Evolutionary conservation across 1,140 invertebrate genomes (phyloP).

Genomic region (Zaprionus gabonicus): DNA sequence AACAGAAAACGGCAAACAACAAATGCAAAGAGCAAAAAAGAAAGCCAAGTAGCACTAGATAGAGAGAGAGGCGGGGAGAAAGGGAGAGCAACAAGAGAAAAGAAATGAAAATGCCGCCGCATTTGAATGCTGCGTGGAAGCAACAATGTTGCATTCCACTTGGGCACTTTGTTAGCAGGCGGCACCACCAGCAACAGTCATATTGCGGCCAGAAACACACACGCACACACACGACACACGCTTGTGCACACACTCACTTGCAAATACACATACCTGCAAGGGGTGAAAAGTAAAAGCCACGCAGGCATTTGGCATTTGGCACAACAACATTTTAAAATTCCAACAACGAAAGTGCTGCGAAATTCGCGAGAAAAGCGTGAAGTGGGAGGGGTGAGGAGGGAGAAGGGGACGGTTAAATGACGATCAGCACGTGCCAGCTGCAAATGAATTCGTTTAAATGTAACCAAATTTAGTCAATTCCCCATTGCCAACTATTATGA

Average conservation of each 20-base stretch:
- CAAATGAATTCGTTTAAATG: constrained; percentile 47
- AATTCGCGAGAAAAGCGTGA: constrained; percentile 22
- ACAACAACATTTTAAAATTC: constrained; percentile 70
- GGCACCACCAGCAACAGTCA: constrained; percentile 51
- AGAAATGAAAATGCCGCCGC: constrained; percentile 71
- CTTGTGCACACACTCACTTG: not conserved
- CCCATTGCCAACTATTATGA: not conserved
- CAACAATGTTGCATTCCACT: constrained; percentile 83
- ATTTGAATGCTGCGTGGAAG: constrained; percentile 79
- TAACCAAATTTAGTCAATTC: not conserved
- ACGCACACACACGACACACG: constrained; percentile 18
- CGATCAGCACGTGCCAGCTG: constrained; percentile 67
- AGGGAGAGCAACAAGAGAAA: constrained; percentile 11
- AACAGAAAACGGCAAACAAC: constrained; percentile 46
- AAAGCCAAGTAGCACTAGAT: not conserved
- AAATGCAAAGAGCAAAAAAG: constrained; percentile 13
- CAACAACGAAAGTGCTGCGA: constrained; percentile 74
- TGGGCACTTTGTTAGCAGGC: constrained; percentile 77
- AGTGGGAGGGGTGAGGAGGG: no score
- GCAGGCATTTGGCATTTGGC: constrained; percentile 39
- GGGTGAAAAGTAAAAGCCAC: constrained; percentile 54
- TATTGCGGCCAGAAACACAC: constrained; percentile 41
- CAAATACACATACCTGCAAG: constrained; percentile 8
- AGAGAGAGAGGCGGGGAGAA: not conserved
- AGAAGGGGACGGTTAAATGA: constrained; percentile 60